Evolutionary conservation across 2,797 vertebrate genomes (phyloP), one percentile per base, ranked within the genome.

Genomic region (Antennarius maculatus): DNA sequence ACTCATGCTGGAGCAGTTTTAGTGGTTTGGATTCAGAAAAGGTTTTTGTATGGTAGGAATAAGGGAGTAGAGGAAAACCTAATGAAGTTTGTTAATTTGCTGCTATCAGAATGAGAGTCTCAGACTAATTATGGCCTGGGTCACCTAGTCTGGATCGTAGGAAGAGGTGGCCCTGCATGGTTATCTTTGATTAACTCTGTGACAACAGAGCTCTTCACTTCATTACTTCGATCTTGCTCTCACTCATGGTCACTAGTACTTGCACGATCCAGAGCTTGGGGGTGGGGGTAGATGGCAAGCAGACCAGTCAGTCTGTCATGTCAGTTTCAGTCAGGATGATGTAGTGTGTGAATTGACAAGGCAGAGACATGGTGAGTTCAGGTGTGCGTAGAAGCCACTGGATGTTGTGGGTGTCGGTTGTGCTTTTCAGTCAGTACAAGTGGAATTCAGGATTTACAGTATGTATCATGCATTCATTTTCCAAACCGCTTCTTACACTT

Each of bases 11-110:
- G 66, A 63, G 50, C 55, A 72, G 49, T 81, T 83, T 68, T 49
- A 60, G 55, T 50, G 46, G 27, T 67, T 71, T 55, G 43, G 55
- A 73, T 54, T 72, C 61, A 23, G 58, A 69, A 66, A 61, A 27
- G 58, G 82, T 77, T 66, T 76, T 65, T 45, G 54, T 73, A 62
- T 54, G 58, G 68, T 37, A 67, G 61, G 57, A 57, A 63, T 56
- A 68, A 65, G 68, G 46, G 66, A 54, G 37, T 41, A 78, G 68
- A 72, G 59, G 80, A 77, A 78, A 69, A 55, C 68, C 63, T 86
- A 87, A 90, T 90, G 88, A 89, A 86, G 84, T 87, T 86, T 85
- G 85, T 88, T 90, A 88, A 90, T 92, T 89, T 90, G 84, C 80
- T 85, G 78, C 85, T 84, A 87, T 89, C 88, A 68, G 87, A 89